Percentiles rank a stretch among this genome's conserved stretches.
These are phyloP conservation scores for Catostomus latipinnis DNA, from an alignment of 2,797 vertebrate genomes.

Conservation along the genomic window DNA sequence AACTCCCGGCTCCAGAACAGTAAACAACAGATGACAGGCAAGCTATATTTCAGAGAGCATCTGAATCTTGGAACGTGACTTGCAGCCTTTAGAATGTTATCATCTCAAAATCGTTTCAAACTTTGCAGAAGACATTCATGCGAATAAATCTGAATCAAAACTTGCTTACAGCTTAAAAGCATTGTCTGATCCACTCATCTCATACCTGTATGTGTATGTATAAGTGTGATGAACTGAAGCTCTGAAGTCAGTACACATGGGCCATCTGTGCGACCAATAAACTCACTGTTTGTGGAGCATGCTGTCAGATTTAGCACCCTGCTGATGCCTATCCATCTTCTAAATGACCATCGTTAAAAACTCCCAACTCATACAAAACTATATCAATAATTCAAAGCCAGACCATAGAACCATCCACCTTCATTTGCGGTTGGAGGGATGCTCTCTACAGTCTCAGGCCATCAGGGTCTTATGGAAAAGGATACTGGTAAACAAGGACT, in stretches of 20 bases:
- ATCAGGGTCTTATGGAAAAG: conserved; percentile 62
- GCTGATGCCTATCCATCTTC: conserved; percentile 75
- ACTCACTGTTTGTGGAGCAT: conserved; percentile 53
- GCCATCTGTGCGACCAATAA: conserved; percentile 63
- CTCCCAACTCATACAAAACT: conserved; percentile 66
- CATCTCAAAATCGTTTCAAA: background rate
- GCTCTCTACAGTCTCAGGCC: conserved; percentile 59
- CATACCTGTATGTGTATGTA: conserved; percentile 17
- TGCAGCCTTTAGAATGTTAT: conserved; percentile 14
- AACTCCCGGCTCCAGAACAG: background rate
- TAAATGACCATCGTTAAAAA: conserved; percentile 74
- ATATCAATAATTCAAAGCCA: conserved; percentile 72
- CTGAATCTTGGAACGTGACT: conserved; percentile 21
- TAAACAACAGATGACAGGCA: conserved; percentile 34
- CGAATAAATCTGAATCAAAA: conserved; percentile 10
- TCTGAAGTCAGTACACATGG: conserved; percentile 24
- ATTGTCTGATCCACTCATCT: conserved; percentile 2
- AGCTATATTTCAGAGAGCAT: conserved; percentile 12
- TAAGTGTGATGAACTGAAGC: conserved; percentile 14
- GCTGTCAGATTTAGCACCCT: conserved; percentile 63
- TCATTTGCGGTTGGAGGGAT: conserved; percentile 72
- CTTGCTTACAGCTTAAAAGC: background rate
- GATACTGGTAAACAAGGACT: conserved; percentile 64
- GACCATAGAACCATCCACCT: conserved; percentile 59
- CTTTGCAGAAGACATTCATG: background rate